These are phyloP conservation scores for Nymphalis io DNA, from an alignment of 1,140 invertebrate genomes.

Conservation along the genomic window DNA sequence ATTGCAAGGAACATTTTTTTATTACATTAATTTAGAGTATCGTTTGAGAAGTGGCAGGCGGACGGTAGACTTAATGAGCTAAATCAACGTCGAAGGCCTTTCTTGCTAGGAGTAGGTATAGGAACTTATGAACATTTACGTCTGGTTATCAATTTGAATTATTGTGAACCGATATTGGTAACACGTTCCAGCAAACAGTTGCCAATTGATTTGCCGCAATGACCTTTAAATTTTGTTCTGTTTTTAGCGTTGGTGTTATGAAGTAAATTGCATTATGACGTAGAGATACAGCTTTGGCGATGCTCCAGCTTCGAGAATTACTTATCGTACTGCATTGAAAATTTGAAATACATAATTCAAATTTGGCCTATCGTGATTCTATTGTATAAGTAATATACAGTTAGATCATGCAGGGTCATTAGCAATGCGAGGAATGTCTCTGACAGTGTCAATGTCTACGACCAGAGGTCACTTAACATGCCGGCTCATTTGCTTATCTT, in stretches of 20 bases:
- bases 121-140: conserved; percentile 22
- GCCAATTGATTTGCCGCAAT: conserved; percentile 38
- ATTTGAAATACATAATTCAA: conserved; percentile 15
- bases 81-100: conserved; percentile 53
- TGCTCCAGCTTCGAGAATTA: conserved; percentile 28
- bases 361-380: not conserved
- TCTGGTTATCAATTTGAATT: conserved; percentile 26
- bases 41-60: conserved; percentile 38
- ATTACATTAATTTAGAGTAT: conserved; percentile 32
- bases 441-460: no score
- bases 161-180: conserved; percentile 24
- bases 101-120: conserved; percentile 16
- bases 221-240: conserved; percentile 35
- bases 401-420: no score
- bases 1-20: conserved; percentile 16
- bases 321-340: conserved; percentile 28
- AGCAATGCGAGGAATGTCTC: no score
- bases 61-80: conserved; percentile 48
- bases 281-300: conserved; percentile 30
- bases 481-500: no score
- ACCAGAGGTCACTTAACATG: no score
- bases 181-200: conserved; percentile 32
- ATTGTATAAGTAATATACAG: not conserved
- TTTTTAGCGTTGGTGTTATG: conserved; percentile 32
- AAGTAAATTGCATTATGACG: conserved; percentile 38